These are phyloP conservation scores for Sitodiplosis mosellana DNA, from an alignment of 1,140 invertebrate species.

Conservation along the genomic window DNA sequence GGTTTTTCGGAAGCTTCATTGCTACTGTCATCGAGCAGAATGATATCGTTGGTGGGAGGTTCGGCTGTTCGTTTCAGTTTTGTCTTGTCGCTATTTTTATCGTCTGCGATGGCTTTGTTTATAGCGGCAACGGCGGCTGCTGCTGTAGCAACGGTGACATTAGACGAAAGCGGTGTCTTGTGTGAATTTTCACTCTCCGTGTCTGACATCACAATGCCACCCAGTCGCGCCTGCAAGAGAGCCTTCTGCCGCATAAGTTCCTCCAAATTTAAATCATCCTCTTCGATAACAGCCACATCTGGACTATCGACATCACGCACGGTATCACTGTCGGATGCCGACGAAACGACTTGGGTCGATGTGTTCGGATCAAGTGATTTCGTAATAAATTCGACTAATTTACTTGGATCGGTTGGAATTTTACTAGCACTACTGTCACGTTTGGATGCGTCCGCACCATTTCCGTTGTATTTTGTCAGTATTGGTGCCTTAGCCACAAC, in stretches of 20 bases:
- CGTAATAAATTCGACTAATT: conserved; percentile 18
- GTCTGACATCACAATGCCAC: conserved; percentile 32
- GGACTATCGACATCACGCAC: conserved; percentile 30
- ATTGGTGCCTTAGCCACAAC: conserved; percentile 1
- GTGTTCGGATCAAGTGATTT: conserved; percentile 23
- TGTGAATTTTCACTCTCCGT: conserved; percentile 14
- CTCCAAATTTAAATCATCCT: conserved; percentile 67
- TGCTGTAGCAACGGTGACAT: too few species aligned
- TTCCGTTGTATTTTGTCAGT: conserved; percentile 8
- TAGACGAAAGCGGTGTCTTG: too few species aligned
- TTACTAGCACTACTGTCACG: conserved; percentile 5
- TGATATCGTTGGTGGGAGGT: conserved; percentile 24
- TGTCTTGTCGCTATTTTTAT: neutral
- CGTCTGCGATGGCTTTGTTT: neutral
- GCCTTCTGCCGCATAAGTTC: conserved; percentile 79
- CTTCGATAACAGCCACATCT: conserved; percentile 51
- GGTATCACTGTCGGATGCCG: conserved; percentile 33
- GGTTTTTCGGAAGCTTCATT: conserved; percentile 9
- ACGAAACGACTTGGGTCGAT: conserved; percentile 42
- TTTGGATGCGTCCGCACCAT: neutral
- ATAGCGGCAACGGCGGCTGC: too few species aligned
- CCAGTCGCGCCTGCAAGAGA: conserved; percentile 39
- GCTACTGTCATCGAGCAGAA: conserved; percentile 28
- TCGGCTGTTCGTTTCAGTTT: neutral
- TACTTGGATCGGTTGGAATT: conserved; percentile 19